These are phyloP conservation scores for Muntiacus reevesi DNA, from an alignment of 2,113 vertebrate species.

Conservation along the genomic window DNA sequence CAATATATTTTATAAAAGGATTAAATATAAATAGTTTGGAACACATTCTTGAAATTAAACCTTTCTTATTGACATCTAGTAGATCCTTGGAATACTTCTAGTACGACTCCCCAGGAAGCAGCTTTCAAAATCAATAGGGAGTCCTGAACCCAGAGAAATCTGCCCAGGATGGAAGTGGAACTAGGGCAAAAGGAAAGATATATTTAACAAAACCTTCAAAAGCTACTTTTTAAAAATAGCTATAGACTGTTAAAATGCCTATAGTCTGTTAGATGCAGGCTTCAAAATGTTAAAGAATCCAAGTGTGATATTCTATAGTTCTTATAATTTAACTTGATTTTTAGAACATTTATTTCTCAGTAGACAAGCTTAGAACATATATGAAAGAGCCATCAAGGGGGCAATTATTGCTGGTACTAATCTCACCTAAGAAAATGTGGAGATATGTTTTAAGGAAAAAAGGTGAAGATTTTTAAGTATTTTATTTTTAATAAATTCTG, in stretches of 20 bases:
- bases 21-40: not conserved
- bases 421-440: not conserved
- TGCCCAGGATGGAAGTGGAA: not conserved
- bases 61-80: slow-evolving; percentile 43
- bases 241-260: not conserved
- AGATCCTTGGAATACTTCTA: slow-evolving; percentile 4
- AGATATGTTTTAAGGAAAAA: slow-evolving; percentile 47
- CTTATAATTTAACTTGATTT: slow-evolving; percentile 23
- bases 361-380: not conserved
- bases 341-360: not conserved
- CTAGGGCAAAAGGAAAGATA: not conserved
- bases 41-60: slow-evolving; percentile 16
- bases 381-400: not conserved
- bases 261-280: not conserved
- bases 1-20: not conserved
- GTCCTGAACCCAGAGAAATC: not conserved
- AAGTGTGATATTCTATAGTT: not conserved
- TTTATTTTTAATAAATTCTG: slow-evolving; percentile 42
- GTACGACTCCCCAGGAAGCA: not conserved
- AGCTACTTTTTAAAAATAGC: not conserved
- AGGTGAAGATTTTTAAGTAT: not conserved
- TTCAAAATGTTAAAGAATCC: not conserved
- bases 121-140: not conserved
- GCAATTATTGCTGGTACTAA: not conserved
- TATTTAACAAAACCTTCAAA: slow-evolving; percentile 10